Evolutionary conservation across 1,140 invertebrate species (phyloP).

Genomic region (Drosophila seguyi): DNA sequence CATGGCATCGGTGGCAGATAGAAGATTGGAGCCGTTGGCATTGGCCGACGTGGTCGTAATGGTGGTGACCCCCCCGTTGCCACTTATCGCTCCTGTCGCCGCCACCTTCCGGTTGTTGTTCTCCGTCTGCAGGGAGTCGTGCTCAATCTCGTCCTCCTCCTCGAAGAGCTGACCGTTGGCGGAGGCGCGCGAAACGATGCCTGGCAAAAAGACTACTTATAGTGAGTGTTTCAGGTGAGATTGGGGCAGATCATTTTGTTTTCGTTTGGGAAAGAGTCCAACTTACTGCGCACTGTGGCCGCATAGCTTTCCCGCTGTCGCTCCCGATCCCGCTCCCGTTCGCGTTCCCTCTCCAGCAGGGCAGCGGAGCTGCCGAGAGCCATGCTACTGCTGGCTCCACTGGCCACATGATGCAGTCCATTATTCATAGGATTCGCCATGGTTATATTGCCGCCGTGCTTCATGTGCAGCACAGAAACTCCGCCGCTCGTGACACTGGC

Average conservation of each 20-base stretch:
- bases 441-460: conserved; percentile 74
- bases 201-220: conserved; percentile 80
- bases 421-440: conserved; percentile 83
- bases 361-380: conserved; percentile 84
- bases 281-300: conserved; percentile 85
- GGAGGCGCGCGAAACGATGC: conserved; percentile 83
- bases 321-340: conserved; percentile 77
- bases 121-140: conserved; percentile 78
- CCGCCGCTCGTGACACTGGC: conserved; percentile 70
- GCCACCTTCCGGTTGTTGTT: conserved; percentile 74
- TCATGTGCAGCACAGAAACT: conserved; percentile 81
- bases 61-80: conserved; percentile 48
- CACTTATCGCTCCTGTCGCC: conserved; percentile 28
- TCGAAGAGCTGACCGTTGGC: conserved; percentile 83
- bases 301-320: conserved; percentile 82
- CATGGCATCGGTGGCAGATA: conserved; percentile 78
- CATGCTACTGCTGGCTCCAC: conserved; percentile 86
- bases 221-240: conserved; percentile 66
- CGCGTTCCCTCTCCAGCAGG: conserved; percentile 68
- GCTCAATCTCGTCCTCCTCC: conserved; percentile 83
- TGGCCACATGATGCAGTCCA: conserved; percentile 67
- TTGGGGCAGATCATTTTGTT: conserved; percentile 7
- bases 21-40: conserved; percentile 61
- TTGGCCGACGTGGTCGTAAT: conserved; percentile 54
- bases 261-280: not conserved